A percentile compares a stretch with the other conserved stretches of the same genome.
Conservation (phyloP, 1,140 invertebrate species). For the Calycopis cecrops region DNA sequence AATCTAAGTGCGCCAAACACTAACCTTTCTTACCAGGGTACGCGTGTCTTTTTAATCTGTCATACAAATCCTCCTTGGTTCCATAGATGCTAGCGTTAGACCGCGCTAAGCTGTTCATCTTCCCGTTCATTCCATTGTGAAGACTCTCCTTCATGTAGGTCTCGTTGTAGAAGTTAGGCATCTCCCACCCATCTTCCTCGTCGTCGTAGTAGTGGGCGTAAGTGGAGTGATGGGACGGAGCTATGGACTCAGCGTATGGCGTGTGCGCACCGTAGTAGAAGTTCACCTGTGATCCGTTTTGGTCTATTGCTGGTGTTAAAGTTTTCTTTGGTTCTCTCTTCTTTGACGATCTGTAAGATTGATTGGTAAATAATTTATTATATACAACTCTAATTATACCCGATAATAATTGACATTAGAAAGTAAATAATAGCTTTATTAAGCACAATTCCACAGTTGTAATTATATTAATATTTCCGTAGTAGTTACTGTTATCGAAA, state of each 20-base stretch:
- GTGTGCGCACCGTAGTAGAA: slow-evolving; percentile 95
- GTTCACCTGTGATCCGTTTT: slow-evolving; percentile 94
- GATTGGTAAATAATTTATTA: too few relatives aligned
- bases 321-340: slow-evolving; percentile 93
- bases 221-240: slow-evolving; percentile 95
- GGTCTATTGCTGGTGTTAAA: slow-evolving; percentile 88
- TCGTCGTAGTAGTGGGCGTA: slow-evolving; percentile 97
- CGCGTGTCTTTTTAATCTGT: slow-evolving; percentile 95
- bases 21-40: slow-evolving; percentile 97
- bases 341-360: slow-evolving; percentile 79
- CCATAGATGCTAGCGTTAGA: slow-evolving; percentile 96
- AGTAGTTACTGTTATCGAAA: too few relatives aligned
- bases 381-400: too few relatives aligned
- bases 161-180: slow-evolving; percentile 98
- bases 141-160: slow-evolving; percentile 96
- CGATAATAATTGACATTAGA: too few relatives aligned
- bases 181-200: slow-evolving; percentile 97
- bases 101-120: slow-evolving; percentile 92
- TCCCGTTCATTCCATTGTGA: slow-evolving; percentile 82
- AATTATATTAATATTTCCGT: too few relatives aligned
- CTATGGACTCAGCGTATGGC: slow-evolving; percentile 95
- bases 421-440: too few relatives aligned
- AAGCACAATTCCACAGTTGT: too few relatives aligned
- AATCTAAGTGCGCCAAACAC: slow-evolving; percentile 63
- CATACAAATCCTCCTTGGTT: slow-evolving; percentile 96